These are phyloP conservation scores for Temnothorax curvispinosus DNA, from an alignment of 1,140 invertebrate species.

Conservation along the genomic window DNA sequence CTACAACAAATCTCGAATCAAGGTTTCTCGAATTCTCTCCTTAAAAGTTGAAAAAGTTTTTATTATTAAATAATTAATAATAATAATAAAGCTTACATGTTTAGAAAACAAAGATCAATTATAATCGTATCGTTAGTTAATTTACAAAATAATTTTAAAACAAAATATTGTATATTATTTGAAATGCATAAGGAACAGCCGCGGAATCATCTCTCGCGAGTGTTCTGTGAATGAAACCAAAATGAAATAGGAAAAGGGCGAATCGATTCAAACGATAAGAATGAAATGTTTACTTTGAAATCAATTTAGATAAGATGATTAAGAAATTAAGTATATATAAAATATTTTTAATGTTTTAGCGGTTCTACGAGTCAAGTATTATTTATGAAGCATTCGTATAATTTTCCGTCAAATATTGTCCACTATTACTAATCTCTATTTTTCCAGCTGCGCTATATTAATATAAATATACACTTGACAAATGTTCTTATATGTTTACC, in stretches of 20 bases:
- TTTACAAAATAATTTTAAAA: background rate
- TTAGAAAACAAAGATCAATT: background rate
- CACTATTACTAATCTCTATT: background rate
- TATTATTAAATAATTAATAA: conserved; percentile 4
- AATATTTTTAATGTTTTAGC: background rate
- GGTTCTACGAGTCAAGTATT: background rate
- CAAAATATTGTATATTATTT: background rate
- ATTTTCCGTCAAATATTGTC: background rate
- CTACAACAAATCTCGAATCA: background rate
- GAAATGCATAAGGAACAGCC: background rate
- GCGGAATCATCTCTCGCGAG: too few relatives aligned
- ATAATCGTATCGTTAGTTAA: background rate
- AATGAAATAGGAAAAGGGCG: conserved; percentile 1
- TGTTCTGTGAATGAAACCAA: background rate
- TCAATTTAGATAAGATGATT: background rate
- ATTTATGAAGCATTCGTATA: background rate
- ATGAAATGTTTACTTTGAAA: background rate
- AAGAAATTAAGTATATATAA: background rate
- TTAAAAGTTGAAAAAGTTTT: background rate
- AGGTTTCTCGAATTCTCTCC: background rate
- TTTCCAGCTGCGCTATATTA: conserved; percentile 1
- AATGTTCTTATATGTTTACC: conserved; percentile 69
- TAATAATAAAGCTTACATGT: background rate
- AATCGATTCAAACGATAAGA: conserved; percentile 11
- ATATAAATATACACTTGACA: conserved; percentile 57